Percentiles rank a stretch among this genome's conserved stretches.
phyloP scores from a whole-genome alignment of 2,888 invertebrate genomes.

The Noctua pronuba region DNA sequence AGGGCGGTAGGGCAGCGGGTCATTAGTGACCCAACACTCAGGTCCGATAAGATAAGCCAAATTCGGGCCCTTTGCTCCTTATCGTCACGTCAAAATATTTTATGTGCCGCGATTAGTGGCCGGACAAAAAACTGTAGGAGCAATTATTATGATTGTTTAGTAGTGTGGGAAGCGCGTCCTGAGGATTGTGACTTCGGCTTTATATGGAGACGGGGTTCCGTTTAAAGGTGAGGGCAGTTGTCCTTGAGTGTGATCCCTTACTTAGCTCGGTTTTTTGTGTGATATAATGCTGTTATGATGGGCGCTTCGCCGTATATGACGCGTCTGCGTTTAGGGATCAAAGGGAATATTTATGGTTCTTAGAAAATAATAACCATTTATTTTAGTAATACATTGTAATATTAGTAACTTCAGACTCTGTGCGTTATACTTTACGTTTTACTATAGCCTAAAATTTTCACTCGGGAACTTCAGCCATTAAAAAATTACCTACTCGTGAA shows the following conservation, averaged over 20 bases:
- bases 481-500: neutral
- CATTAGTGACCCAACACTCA: slow-evolving; percentile 85
- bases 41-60: slow-evolving; percentile 85
- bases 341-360: slow-evolving; percentile 1
- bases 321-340: neutral
- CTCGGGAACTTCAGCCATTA: neutral
- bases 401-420: neutral
- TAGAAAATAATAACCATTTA: neutral
- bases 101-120: slow-evolving; percentile 82
- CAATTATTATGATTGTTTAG: slow-evolving; percentile 76
- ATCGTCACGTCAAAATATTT: slow-evolving; percentile 89
- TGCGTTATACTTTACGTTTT: too few relatives aligned
- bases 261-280: slow-evolving; percentile 44
- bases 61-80: slow-evolving; percentile 81
- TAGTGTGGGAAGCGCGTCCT: slow-evolving; percentile 57
- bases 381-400: neutral
- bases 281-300: slow-evolving; percentile 35
- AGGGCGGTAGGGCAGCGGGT: slow-evolving; percentile 77
- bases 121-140: slow-evolving; percentile 68
- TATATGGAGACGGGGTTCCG: slow-evolving; percentile 33
- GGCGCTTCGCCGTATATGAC: neutral
- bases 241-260: slow-evolving; percentile 52
- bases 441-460: neutral
- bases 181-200: slow-evolving; percentile 37
- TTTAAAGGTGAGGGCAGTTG: slow-evolving; percentile 45